Evolutionary conservation across 2,113 vertebrate species (phyloP), one percentile per base, ranked within the genome.

Genomic region (Rattus rattus): DNA sequence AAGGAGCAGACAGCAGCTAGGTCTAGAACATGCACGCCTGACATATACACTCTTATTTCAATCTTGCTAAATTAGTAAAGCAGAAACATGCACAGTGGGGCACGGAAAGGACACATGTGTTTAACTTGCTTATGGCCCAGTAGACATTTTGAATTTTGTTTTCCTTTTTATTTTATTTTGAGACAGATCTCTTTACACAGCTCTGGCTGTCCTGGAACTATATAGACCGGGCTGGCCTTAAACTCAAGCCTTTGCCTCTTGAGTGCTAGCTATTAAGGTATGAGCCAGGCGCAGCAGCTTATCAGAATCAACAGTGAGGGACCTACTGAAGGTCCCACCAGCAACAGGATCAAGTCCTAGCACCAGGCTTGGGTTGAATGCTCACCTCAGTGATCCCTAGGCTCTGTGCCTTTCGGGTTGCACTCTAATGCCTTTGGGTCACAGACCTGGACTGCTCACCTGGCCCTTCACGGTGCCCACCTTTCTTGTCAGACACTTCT

Each of bases 311-410:
- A 69, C 11, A 88, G 3, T 33, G 33, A 94, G 49, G 49, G 47
- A 73, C 72, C 67, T 19, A 63, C 39, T 24, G 24, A 77, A 56
- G 77, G 90, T 92, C 26, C 83, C 30, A 63, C 5, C 77, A 81
- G 10, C 36, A 65, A 93, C 24, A 91, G 16, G 54, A 76, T 94
- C 67, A 89, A 92, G 88, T 73, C 30, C 10, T 80, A 89, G n/a
- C 65, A 80, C 81, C 75, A 33, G 52, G 81, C 24, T 2, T 1
- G 5, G 76, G 52, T 1, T 86, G 73, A 88, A 69, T 13, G 28
- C 30, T 80, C n/a, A 65, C 11, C 76, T 91, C 43, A 91, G 39
- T 85, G 85, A 65, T 9, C 59, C n/a, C 72, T 61, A 12, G 61
- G 9, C 77, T 52, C 1, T 52, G 1, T 7, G 76, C 16, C 75